These are phyloP conservation scores for Gastrophryne carolinensis DNA, from an alignment of 2,797 vertebrate species.

Conservation along the genomic window DNA sequence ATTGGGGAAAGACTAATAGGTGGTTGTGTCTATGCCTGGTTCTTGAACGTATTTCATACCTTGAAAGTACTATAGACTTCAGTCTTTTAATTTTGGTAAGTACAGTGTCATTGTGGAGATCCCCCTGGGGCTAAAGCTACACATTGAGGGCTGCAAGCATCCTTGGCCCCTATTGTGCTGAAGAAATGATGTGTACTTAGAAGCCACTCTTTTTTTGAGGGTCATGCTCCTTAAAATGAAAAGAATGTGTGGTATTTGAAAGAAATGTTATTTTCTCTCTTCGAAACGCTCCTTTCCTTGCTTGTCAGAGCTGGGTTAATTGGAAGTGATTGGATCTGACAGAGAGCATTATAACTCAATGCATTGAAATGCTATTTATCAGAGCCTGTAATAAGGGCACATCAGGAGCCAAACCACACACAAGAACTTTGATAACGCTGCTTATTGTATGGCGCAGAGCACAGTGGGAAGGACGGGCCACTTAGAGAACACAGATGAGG, in stretches of 20 bases:
- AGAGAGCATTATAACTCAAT: constrained; percentile 83
- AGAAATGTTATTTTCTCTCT: constrained; percentile 41
- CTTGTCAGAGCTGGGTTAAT: constrained; percentile 68
- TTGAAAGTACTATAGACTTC: no score
- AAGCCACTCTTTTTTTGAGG: constrained; percentile 17
- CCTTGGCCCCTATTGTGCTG: background rate
- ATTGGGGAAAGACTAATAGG: no score
- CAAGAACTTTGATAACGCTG: constrained; percentile 35
- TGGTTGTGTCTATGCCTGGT: no score
- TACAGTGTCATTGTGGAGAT: background rate
- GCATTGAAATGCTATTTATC: constrained; percentile 69
- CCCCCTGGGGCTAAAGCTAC: background rate
- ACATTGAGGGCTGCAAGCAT: background rate
- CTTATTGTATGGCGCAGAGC: constrained; percentile 40
- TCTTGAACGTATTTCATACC: no score
- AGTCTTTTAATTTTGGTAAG: no score
- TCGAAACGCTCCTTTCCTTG: constrained; percentile 48
- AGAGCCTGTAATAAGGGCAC: constrained; percentile 64
- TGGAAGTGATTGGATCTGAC: constrained; percentile 80
- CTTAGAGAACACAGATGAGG: constrained; percentile 48
- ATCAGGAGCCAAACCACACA: constrained; percentile 69
- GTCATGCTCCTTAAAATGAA: constrained; percentile 26
- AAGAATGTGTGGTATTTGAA: constrained; percentile 60
- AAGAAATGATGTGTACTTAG: background rate
- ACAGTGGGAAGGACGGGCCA: constrained; percentile 33